These are phyloP conservation scores for Heliconius charithonia DNA, from an alignment of 2,888 invertebrate genomes.

Conservation along the genomic window DNA sequence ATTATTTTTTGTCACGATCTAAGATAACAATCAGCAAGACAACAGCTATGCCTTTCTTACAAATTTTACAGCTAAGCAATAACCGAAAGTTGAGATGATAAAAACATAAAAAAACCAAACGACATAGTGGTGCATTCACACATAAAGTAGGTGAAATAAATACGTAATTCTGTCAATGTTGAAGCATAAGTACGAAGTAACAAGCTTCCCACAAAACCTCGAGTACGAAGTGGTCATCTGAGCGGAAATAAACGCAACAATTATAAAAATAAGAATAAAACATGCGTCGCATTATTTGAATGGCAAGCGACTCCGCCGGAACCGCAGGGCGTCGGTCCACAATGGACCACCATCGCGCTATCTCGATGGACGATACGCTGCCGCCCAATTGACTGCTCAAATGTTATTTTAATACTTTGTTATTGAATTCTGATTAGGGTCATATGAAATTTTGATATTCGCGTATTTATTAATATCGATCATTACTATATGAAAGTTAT, in stretches of 20 bases:
- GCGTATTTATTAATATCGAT: neutral
- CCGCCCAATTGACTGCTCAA: conserved; percentile 83
- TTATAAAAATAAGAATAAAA: conserved; percentile 78
- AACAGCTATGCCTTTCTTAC: conserved; percentile 57
- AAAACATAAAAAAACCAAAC: conserved; percentile 6
- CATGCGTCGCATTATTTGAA: conserved; percentile 68
- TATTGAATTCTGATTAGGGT: conserved; percentile 51
- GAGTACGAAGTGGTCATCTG: conserved; percentile 67
- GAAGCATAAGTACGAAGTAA: conserved; percentile 46
- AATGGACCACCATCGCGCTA: conserved; percentile 82
- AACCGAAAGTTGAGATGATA: conserved; percentile 3
- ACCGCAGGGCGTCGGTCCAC: conserved; percentile 69
- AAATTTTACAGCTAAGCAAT: conserved; percentile 30
- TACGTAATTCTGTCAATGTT: conserved; percentile 25
- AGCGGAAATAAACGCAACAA: conserved; percentile 74
- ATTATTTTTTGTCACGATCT: conserved; percentile 76
- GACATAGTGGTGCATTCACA: conserved; percentile 53
- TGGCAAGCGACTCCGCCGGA: conserved; percentile 61
- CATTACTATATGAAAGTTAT: neutral
- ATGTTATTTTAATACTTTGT: conserved; percentile 77
- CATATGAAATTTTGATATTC: conserved; percentile 42
- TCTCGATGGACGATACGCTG: conserved; percentile 80
- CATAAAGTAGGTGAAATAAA: conserved; percentile 42
- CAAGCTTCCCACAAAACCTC: conserved; percentile 74
- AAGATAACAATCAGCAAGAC: conserved; percentile 63